A percentile compares a stretch with the other conserved stretches of the same genome.
phyloP scores from a whole-genome alignment of 1,140 invertebrate species.

The Diploscapter pachys region DNA sequence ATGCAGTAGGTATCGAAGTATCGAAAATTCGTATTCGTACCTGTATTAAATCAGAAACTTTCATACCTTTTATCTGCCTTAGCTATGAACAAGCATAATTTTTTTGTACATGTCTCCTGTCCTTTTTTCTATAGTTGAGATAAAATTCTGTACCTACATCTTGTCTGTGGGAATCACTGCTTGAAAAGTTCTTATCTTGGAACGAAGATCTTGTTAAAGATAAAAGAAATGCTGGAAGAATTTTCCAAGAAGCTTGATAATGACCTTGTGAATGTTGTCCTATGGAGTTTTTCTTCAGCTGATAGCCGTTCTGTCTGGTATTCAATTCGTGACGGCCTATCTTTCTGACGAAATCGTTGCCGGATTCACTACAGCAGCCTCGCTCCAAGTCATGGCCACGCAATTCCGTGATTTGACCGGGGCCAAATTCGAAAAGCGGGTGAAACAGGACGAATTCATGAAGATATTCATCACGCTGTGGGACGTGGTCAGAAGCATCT shows the following conservation, averaged over 20 bases:
- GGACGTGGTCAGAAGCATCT: constrained; percentile 54
- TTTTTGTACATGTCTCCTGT: too few species aligned
- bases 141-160: too few species aligned
- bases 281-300: constrained; percentile 60
- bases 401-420: constrained; percentile 52
- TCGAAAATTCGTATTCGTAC: constrained; percentile 58
- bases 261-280: constrained; percentile 59
- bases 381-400: constrained; percentile 48
- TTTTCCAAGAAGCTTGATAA: constrained; percentile 29
- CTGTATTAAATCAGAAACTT: constrained; percentile 12
- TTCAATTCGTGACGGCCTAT: constrained; percentile 54
- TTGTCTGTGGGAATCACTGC: too few species aligned
- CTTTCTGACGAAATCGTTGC: constrained; percentile 50
- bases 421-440: constrained; percentile 10
- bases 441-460: constrained; percentile 40
- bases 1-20: background rate
- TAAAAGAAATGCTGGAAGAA: too few species aligned
- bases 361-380: constrained; percentile 53
- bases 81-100: too few species aligned
- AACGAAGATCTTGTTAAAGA: too few species aligned
- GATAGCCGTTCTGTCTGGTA: constrained; percentile 46
- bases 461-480: constrained; percentile 8
- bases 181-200: too few species aligned
- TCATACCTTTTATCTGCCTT: too few species aligned
- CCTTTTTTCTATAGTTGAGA: too few species aligned